A percentile compares a stretch with the other conserved stretches of the same genome.
Conservation (phyloP, 2,113 vertebrate species). For the Dinomys branickii region DNA sequence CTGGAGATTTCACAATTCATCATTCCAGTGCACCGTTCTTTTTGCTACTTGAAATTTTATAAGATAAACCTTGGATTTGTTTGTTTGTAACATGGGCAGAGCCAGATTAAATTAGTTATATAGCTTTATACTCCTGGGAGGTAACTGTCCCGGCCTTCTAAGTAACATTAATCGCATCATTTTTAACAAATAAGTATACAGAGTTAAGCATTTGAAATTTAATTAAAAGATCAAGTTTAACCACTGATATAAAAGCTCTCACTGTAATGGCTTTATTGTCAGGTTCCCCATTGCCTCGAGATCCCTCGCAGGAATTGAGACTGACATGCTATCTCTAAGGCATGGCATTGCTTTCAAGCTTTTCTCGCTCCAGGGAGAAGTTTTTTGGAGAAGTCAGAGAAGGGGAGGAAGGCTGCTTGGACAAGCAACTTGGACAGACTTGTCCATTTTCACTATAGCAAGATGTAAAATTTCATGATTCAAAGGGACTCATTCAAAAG, state of each 20-base stretch:
- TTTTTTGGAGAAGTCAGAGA: slow-evolving; percentile 54
- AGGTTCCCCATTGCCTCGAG: slow-evolving; percentile 32
- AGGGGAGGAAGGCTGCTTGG: background rate
- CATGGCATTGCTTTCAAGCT: slow-evolving; percentile 62
- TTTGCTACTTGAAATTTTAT: background rate
- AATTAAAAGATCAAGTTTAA: slow-evolving; percentile 17
- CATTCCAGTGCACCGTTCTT: background rate
- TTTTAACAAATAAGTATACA: background rate
- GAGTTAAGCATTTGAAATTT: slow-evolving; percentile 43
- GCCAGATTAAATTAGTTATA: background rate
- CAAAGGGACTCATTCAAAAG: background rate
- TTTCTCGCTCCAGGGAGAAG: slow-evolving; percentile 57
- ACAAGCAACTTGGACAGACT: slow-evolving; percentile 62
- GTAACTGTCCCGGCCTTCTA: background rate
- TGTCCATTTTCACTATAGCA: slow-evolving; percentile 15
- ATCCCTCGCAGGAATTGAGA: slow-evolving; percentile 65
- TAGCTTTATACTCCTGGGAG: background rate
- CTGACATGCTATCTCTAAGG: slow-evolving; percentile 55
- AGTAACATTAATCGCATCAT: background rate
- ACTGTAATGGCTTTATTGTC: background rate
- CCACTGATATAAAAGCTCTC: slow-evolving; percentile 27
- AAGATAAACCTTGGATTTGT: background rate
- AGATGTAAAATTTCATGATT: background rate
- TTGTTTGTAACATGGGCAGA: background rate
- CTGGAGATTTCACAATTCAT: background rate